Evolutionary conservation across 2,888 invertebrate species (phyloP), one percentile per base, ranked within the genome.

Genomic region (Galerucella calmariensis): DNA sequence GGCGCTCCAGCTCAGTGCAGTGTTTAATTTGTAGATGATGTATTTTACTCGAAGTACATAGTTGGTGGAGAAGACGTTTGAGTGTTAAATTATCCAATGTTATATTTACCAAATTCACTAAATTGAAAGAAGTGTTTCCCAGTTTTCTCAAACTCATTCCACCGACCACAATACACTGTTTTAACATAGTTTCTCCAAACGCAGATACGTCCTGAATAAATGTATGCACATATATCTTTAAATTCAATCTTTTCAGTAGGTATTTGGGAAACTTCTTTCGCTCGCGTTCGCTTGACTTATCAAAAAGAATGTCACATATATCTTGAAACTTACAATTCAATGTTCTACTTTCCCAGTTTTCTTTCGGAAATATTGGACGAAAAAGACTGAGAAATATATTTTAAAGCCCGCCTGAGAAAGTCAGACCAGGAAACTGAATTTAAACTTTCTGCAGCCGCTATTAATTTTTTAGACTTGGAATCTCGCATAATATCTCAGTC

Each of bases 281-380:
- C 51, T 48, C 66, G 58, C 67, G 61, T 62, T 67, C 61, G 70
- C 48, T n/a, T 27, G 67, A 67, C 67, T 72, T 66, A 72, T 67
- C 72, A 72, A 67, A 67, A 41, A 72, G 67, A 67, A 66, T 16
- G 67, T 67, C 67, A 63, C 69, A 72, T 75, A 69, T 74, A 74
- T 74, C 62, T 74, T 66, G 44, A 70, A 74, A 74, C 66, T 74
- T 74, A 69, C 61, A 70, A 74, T 74, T 65, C 69, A 70, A 69
- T 74, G 73, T 69, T 70, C 70, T 61, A 61, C 67, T 74, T 63
- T 61, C 51, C 14, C 66, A 61, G 61, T 63, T 53, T 41, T 51
- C 59, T 51, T 14, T 11, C 14, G 51, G 53, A 70, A 56, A 70
- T 70, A 58, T 63, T 46, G 51, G 44, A 41, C 48, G 48, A 35